Evolutionary conservation across 1,140 invertebrate genomes (phyloP), one percentile per base, ranked within the genome.

Genomic region (Drosophila biarmipes): DNA sequence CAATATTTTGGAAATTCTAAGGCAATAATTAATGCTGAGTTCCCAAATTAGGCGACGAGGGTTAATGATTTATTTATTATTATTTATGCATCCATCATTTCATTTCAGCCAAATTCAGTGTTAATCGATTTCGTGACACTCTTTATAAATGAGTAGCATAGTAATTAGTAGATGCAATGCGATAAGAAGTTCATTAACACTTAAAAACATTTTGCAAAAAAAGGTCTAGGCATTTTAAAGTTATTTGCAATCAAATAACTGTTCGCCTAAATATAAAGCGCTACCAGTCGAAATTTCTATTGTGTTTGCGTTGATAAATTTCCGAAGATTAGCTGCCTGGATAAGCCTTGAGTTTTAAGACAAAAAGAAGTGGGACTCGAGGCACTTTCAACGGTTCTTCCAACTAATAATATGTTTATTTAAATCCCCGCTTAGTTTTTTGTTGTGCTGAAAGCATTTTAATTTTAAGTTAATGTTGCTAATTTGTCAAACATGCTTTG

Each of bases 191-290:
- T 45, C 42, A 45, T 45, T 45, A 45, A 45, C 42, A 45, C 42
- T 45, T 19, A 52, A 35, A 37, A 21, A 21, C 8, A 52, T 35
- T 29, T 43, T 19, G 15, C 29, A 40, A 17, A 31, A 31, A 4
- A 31, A 21, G 34, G 15, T 15, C 17, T 27, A 4, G 27, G 15
- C 29, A 58, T 34, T 61, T 12, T 17, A 37, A 24, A 42, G 31
- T 42, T 31, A 42, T 49, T 71, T 34, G 31, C 19, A 15, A 29
- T 21, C 10, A 29, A 45, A 29, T 76, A 67, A 85, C 80, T 80
- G 80, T 85, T 80, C 63, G 27, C 37, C 75, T 73, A 85, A 77
- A 81, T 80, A 62, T 80, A 73, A 85, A 80, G 72, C 80, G 81
- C 80, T 85, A 84, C 80, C 59, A 72, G 53, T 42, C 49, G 49